Evolutionary conservation across 2,113 vertebrate species (phyloP).

Genomic region (Orcinus orca): DNA sequence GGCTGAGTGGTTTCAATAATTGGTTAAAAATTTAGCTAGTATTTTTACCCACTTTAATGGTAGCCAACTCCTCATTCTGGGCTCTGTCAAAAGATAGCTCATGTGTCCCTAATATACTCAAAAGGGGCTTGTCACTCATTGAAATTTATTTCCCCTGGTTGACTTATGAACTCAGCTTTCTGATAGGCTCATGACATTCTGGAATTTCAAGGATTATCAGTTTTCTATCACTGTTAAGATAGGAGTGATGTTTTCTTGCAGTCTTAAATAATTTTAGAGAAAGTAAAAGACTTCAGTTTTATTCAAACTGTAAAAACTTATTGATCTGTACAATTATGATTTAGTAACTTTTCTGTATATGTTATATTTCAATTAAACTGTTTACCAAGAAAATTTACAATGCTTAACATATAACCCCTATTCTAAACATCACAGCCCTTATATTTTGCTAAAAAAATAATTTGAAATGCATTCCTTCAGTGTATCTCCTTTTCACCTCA

Average conservation of each 20-base stretch:
- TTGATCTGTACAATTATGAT: not conserved
- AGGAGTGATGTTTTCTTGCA: not conserved
- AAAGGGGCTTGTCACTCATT: not conserved
- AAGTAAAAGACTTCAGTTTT: not conserved
- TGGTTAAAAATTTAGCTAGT: not conserved
- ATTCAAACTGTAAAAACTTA: not conserved
- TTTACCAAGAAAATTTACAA: not conserved
- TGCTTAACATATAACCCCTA: not conserved
- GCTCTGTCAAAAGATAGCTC: not conserved
- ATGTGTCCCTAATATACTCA: not conserved
- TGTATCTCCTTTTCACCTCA: not conserved
- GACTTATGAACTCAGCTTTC: not conserved
- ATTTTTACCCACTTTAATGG: not conserved
- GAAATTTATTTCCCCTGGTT: not conserved
- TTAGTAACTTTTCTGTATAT: not conserved
- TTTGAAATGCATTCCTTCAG: not conserved
- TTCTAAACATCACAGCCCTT: not conserved
- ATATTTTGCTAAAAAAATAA: not conserved
- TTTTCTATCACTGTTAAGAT: not conserved
- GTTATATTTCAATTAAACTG: not conserved
- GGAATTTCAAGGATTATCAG: not conserved
- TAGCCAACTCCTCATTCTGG: not conserved
- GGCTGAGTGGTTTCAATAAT: not conserved
- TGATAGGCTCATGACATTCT: not conserved
- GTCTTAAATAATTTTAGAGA: not conserved